Conservation (phyloP, 2,113 vertebrate species). For the Lampris megalopsis region DNA sequence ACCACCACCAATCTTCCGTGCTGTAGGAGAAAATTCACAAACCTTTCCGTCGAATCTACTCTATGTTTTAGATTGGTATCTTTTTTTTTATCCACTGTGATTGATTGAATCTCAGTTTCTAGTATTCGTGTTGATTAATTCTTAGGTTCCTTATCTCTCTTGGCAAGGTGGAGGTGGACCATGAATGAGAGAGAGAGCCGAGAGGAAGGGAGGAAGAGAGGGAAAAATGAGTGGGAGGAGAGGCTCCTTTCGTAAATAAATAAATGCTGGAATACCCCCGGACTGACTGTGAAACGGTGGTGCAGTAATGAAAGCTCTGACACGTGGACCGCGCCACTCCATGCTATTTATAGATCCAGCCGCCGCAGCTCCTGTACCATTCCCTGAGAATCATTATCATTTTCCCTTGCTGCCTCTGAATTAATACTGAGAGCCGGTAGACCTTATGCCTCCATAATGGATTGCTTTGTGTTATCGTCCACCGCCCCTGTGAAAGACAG, state of each 20-base stretch:
- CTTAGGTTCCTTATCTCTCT: constrained; percentile 16
- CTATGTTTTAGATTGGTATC: not conserved
- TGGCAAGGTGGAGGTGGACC: constrained; percentile 19
- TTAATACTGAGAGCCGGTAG: constrained; percentile 62
- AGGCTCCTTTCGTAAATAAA: constrained; percentile 64
- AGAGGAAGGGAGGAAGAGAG: not conserved
- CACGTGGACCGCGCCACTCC: constrained; percentile 53
- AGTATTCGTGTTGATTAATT: constrained; percentile 36
- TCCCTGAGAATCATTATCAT: constrained; percentile 71
- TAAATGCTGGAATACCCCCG: constrained; percentile 37
- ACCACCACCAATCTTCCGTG: constrained; percentile 32
- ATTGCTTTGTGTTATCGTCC: constrained; percentile 69
- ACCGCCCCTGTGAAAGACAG: constrained; percentile 58
- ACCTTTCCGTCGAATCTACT: not conserved
- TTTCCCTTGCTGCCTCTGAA: constrained; percentile 65
- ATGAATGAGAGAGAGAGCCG: constrained; percentile 4
- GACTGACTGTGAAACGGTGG: constrained; percentile 31
- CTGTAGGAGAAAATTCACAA: constrained; percentile 4
- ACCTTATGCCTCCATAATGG: constrained; percentile 62
- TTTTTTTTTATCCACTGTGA: constrained; percentile 24
- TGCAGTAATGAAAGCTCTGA: constrained; percentile 45
- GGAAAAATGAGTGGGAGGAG: constrained; percentile 35
- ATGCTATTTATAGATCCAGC: constrained; percentile 71
- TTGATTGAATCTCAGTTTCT: constrained; percentile 38
- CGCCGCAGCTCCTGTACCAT: constrained; percentile 54